Evolutionary conservation across 2,797 vertebrate genomes (phyloP).

Genomic region (Centroberyx gerrardi): DNA sequence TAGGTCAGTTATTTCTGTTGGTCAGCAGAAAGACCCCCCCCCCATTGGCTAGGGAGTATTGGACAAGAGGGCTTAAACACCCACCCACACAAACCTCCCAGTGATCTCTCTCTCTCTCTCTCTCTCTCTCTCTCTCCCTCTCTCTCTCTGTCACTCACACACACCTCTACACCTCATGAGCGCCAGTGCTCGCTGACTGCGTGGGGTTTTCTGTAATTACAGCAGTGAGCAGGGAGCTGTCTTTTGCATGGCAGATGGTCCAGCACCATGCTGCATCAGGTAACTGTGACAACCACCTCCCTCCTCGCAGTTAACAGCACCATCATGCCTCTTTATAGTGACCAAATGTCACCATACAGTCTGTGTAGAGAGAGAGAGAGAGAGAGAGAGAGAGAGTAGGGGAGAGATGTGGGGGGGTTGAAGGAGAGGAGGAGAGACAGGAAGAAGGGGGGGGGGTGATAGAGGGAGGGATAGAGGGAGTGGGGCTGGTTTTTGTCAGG

Average conservation of each 20-base stretch:
- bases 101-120: constrained; percentile 29
- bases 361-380: constrained; percentile 50
- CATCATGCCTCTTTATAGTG: constrained; percentile 76
- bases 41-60: background rate
- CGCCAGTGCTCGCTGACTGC: constrained; percentile 68
- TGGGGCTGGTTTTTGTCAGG: constrained; percentile 23
- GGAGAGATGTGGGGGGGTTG: constrained; percentile 18
- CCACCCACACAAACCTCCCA: constrained; percentile 2
- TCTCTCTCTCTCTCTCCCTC: background rate
- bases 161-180: constrained; percentile 49
- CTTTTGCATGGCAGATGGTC: constrained; percentile 92
- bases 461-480: constrained; percentile 4
- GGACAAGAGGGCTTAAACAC: background rate
- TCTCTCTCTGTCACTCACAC: constrained; percentile 37
- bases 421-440: constrained; percentile 14
- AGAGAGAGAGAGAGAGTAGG: constrained; percentile 45
- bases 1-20: constrained; percentile 3
- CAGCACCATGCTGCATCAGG: constrained; percentile 90
- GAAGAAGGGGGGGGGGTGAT: background rate
- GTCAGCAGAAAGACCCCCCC: constrained; percentile 26
- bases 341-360: constrained; percentile 79
- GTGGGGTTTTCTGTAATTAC: constrained; percentile 81
- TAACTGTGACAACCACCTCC: constrained; percentile 89
- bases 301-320: constrained; percentile 71
- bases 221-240: constrained; percentile 86